Conservation (phyloP, 2,888 invertebrate genomes). For the Melikaiella ostensackeni region DNA sequence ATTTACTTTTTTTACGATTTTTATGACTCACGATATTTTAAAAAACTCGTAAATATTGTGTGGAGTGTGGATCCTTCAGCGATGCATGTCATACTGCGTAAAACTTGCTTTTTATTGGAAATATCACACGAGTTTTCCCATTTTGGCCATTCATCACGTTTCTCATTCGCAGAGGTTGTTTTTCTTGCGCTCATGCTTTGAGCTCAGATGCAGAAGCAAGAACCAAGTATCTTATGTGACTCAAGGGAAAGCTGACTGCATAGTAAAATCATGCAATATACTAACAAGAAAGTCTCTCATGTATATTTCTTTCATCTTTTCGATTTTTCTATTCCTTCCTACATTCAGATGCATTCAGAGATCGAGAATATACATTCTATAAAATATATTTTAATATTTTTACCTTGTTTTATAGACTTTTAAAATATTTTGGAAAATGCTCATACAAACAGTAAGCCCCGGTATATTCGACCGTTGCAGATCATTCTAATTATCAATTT, state of each 20-base stretch:
- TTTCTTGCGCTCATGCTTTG: constrained; percentile 24
- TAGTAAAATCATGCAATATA: background rate
- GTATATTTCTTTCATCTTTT: background rate
- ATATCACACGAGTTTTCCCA: constrained; percentile 12
- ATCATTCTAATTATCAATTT: too few relatives aligned
- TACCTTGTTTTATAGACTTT: too few relatives aligned
- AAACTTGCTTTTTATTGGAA: constrained; percentile 1
- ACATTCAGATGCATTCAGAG: background rate
- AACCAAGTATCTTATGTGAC: constrained; percentile 1
- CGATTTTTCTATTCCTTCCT: background rate
- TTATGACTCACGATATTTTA: background rate
- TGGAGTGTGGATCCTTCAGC: background rate
- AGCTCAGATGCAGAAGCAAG: background rate
- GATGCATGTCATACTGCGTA: background rate
- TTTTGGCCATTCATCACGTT: constrained; percentile 32
- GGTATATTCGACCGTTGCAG: too few relatives aligned
- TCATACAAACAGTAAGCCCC: too few relatives aligned
- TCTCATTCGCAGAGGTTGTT: background rate
- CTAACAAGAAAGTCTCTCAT: background rate
- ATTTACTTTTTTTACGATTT: background rate
- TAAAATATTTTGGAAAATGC: too few relatives aligned
- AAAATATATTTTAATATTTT: too few relatives aligned
- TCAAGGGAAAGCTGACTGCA: constrained; percentile 1
- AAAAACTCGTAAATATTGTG: background rate
- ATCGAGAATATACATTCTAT: background rate